phyloP scores from a whole-genome alignment of 1,140 invertebrate genomes.

The Varroa destructor region DNA sequence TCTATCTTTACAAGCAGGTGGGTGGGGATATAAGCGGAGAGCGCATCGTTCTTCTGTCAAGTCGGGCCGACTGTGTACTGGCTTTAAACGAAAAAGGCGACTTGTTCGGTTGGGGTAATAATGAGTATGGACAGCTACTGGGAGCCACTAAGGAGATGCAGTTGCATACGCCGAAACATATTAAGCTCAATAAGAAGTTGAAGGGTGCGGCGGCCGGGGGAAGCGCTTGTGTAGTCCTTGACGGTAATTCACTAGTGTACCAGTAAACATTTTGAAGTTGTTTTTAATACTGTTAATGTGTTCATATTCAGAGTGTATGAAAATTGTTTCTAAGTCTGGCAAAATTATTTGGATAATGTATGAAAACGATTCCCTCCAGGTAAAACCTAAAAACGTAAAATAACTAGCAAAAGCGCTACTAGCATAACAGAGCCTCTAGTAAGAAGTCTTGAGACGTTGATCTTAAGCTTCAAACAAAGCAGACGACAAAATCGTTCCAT shows the following conservation, averaged over 20 bases:
- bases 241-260: conserved; percentile 47
- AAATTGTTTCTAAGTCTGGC: conserved; percentile 1
- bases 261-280: no score
- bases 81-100: conserved; percentile 80
- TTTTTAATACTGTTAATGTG: no score
- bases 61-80: conserved; percentile 68
- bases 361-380: no score
- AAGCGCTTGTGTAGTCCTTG: conserved; percentile 66
- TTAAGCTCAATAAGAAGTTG: conserved; percentile 59
- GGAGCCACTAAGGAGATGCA: conserved; percentile 37
- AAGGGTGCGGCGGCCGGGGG: conserved; percentile 69
- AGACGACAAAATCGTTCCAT: no score
- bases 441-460: no score
- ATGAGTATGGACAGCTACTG: conserved; percentile 73
- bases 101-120: conserved; percentile 92
- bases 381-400: no score
- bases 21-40: conserved; percentile 68
- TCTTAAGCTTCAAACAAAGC: no score
- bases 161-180: conserved; percentile 50
- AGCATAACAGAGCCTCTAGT: no score
- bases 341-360: neutral
- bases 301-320: conserved; percentile 31
- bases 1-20: conserved; percentile 34
- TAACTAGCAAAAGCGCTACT: no score
- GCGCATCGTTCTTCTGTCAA: conserved; percentile 64